Base-by-base conservation (phyloP, 2,888 invertebrate species). In the Abrostola tripartita region DNA sequence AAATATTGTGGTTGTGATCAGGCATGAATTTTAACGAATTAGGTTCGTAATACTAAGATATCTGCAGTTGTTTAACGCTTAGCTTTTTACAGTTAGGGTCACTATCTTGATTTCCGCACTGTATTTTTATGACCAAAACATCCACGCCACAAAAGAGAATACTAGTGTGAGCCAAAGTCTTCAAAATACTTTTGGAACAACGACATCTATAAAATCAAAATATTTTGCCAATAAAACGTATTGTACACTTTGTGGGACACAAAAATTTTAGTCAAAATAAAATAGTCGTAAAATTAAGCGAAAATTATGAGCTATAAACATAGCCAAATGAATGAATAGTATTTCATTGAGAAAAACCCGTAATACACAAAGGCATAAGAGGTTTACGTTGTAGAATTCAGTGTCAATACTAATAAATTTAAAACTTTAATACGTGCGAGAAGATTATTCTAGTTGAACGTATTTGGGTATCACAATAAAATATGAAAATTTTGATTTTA, bases 261-360 rank as follows among this genome's bases (percentile, higher is more conserved):
- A 38, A 71, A 61, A 41, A 59, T 71, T 24, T 62, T 47, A 59
- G 44, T 12, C 42, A 66, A 64, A 78, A 61, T 70, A 58, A 65
- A 7, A 52, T 47, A 35, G 38, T 63, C 71, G 44, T 79, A 68
- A 74, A 79, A 51, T 74, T 79, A 12, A 47, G 52, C 55, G 9
- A 69, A 75, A 62, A 66, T 61, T 61, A 47, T 59, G 35, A 24
- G 24, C 24, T 6, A 36, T 64, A 74, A 74, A 73, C 49, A 40
- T 9, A 64, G 63, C 57, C 47, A 75, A 75, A 72, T 55, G 42
- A 51, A 54, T 47, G 24, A 60, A 49, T 41, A 62, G 41, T 41
- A 58, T 61, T 59, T 62, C 49, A 56, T 71, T 69, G 42, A 65
- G 38, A 61, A 56, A 52, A 52, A 10, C 14, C 35, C 42, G 6